Conservation (phyloP, 2,888 invertebrate genomes). For the Pilophorus perplexus region DNA sequence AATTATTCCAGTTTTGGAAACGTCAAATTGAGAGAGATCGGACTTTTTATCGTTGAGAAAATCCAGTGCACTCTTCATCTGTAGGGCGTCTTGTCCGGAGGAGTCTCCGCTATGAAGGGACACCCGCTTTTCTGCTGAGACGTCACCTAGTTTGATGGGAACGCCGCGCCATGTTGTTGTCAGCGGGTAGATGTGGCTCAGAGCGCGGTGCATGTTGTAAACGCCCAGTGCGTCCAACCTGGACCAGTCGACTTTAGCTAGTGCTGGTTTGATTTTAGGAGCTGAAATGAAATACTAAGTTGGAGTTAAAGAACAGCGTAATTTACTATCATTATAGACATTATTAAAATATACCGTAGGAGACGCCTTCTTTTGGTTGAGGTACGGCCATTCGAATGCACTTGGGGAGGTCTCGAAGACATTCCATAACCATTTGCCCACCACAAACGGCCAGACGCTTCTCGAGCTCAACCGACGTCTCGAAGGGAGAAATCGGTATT, state of each 20-base stretch:
- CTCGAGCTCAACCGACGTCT: constrained; percentile 66
- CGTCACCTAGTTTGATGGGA: constrained; percentile 63
- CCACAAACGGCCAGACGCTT: constrained; percentile 65
- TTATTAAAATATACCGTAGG: too few species aligned
- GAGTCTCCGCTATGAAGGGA: not conserved
- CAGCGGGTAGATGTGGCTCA: constrained; percentile 63
- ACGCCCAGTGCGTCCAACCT: constrained; percentile 63
- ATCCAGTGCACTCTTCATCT: constrained; percentile 43
- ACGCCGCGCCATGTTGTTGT: constrained; percentile 62
- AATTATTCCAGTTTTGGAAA: constrained; percentile 18
- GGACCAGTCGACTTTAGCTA: constrained; percentile 66
- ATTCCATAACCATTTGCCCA: constrained; percentile 64
- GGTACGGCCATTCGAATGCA: constrained; percentile 59
- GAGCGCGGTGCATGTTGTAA: constrained; percentile 69
- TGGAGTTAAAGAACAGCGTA: too few species aligned
- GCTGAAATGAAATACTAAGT: constrained; percentile 66
- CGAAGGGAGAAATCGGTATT: constrained; percentile 52
- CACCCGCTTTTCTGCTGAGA: constrained; percentile 53
- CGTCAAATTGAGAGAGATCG: constrained; percentile 18
- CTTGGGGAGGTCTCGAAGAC: constrained; percentile 60
- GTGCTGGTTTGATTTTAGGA: constrained; percentile 65
- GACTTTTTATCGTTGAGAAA: constrained; percentile 46
- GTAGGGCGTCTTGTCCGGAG: not conserved
- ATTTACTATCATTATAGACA: too few species aligned
- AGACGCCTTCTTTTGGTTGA: constrained; percentile 63